These are phyloP conservation scores for Tillus elongatus DNA, from an alignment of 2,888 invertebrate genomes.

Conservation along the genomic window DNA sequence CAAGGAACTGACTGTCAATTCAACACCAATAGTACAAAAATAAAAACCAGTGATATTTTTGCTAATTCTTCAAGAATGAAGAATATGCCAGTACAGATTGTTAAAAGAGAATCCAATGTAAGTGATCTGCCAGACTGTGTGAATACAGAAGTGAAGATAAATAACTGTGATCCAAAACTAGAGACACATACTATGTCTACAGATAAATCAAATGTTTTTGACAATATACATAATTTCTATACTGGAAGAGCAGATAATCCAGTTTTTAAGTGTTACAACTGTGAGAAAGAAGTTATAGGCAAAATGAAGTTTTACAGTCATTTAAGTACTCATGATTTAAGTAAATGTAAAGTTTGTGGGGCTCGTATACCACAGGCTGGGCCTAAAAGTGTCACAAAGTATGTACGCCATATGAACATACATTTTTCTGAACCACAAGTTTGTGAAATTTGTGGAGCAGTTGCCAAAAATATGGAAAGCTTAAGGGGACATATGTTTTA, in stretches of 20 bases:
- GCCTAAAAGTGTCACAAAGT: slow-evolving; percentile 28
- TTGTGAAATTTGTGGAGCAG: slow-evolving; percentile 33
- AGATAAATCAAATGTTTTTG: background rate
- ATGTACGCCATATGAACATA: slow-evolving; percentile 28
- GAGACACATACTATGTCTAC: too few relatives aligned
- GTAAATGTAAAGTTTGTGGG: slow-evolving; percentile 31
- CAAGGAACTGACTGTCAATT: too few relatives aligned
- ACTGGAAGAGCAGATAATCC: too few relatives aligned
- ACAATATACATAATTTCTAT: background rate
- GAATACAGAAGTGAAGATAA: too few relatives aligned
- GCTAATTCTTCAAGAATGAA: too few relatives aligned
- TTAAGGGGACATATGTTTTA: slow-evolving; percentile 33
- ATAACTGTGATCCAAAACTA: too few relatives aligned
- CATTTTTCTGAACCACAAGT: slow-evolving; percentile 29
- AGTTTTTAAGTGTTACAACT: slow-evolving; percentile 16
- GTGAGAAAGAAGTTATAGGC: slow-evolving; percentile 16
- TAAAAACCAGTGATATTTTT: too few relatives aligned
- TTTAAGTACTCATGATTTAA: slow-evolving; percentile 28
- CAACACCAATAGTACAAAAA: too few relatives aligned
- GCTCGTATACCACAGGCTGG: too few relatives aligned
- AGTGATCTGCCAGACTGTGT: too few relatives aligned
- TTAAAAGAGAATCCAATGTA: too few relatives aligned
- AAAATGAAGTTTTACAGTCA: slow-evolving; percentile 21
- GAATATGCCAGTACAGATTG: too few relatives aligned
- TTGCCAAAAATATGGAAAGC: slow-evolving; percentile 33